A percentile compares a stretch with the other conserved stretches of the same genome.
Evolutionary conservation across 92 coral and sea anemone genomes (phyloP).

Genomic region (Actinostola sp.): DNA sequence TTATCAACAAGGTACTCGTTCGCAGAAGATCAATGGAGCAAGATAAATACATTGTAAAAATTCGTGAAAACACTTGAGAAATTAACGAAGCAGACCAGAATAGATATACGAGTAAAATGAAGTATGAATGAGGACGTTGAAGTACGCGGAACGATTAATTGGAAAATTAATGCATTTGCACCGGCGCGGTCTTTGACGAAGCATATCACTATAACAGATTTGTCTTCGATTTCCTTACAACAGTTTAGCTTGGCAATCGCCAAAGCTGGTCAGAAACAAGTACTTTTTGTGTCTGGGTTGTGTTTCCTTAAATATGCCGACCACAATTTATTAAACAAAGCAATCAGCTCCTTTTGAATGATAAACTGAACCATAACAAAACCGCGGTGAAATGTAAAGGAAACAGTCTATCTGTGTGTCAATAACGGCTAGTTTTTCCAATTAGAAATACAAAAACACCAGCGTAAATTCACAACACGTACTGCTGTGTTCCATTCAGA

Average conservation of each 20-base stretch:
- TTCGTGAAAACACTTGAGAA: background rate
- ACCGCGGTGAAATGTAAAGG: slow-evolving; percentile 14
- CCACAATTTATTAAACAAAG: slow-evolving; percentile 22
- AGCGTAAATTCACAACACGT: background rate
- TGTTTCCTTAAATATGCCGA: slow-evolving; percentile 1
- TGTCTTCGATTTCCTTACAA: background rate
- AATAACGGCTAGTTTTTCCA: background rate
- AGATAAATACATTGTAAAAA: background rate
- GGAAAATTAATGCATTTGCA: background rate
- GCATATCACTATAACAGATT: background rate
- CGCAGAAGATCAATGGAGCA: background rate
- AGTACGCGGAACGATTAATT: background rate
- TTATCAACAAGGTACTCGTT: background rate
- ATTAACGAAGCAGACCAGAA: background rate
- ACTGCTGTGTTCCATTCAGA: background rate
- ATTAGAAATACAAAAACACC: slow-evolving; percentile 13
- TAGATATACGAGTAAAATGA: background rate
- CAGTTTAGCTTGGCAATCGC: background rate
- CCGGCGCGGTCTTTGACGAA: background rate
- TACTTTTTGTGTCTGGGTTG: slow-evolving; percentile 2
- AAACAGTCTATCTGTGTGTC: slow-evolving; percentile 11
- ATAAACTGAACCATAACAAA: slow-evolving; percentile 4
- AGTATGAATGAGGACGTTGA: slow-evolving; percentile 1
- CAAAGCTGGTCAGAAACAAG: slow-evolving; percentile 2
- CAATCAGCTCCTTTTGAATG: slow-evolving; percentile 11